A percentile compares a stretch with the other conserved stretches of the same genome.
These are phyloP conservation scores for Peribatodes rhomboidaria DNA, from an alignment of 2,888 invertebrate genomes.

Conservation along the genomic window DNA sequence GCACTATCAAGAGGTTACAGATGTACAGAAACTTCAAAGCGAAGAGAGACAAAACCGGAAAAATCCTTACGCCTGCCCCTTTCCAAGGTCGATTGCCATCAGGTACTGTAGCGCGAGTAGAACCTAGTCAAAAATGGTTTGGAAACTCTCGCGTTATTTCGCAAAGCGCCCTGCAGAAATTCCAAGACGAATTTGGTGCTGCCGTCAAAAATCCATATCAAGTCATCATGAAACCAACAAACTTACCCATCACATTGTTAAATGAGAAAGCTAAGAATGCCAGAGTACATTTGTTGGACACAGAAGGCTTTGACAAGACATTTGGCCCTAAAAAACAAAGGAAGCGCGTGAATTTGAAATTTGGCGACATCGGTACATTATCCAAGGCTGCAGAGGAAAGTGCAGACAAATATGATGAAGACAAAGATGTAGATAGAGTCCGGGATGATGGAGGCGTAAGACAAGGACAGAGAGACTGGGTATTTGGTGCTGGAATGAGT, in stretches of 20 bases:
- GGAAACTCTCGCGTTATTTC: constrained; percentile 99
- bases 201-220: constrained; percentile 98
- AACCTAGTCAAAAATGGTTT: constrained; percentile 99
- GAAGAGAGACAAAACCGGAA: constrained; percentile 94
- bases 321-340: constrained; percentile 98
- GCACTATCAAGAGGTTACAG: constrained; percentile 97
- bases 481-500: constrained; percentile 98
- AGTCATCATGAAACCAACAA: constrained; percentile 98
- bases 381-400: constrained; percentile 90
- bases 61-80: constrained; percentile 97
- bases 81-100: constrained; percentile 96
- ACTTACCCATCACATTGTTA: constrained; percentile 96
- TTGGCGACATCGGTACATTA: constrained; percentile 92
- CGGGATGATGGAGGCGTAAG: constrained; percentile 93
- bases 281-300: constrained; percentile 97
- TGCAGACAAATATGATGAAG: constrained; percentile 91
- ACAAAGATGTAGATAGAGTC: constrained; percentile 94
- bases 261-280: constrained; percentile 97
- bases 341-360: constrained; percentile 94
- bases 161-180: constrained; percentile 95
- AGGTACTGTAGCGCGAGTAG: constrained; percentile 97
- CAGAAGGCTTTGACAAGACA: constrained; percentile 96
- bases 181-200: constrained; percentile 97
- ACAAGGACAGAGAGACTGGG: constrained; percentile 95
- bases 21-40: constrained; percentile 99